Base-by-base conservation (phyloP, 2,888 invertebrate species). In the Acronicta psi region DNA sequence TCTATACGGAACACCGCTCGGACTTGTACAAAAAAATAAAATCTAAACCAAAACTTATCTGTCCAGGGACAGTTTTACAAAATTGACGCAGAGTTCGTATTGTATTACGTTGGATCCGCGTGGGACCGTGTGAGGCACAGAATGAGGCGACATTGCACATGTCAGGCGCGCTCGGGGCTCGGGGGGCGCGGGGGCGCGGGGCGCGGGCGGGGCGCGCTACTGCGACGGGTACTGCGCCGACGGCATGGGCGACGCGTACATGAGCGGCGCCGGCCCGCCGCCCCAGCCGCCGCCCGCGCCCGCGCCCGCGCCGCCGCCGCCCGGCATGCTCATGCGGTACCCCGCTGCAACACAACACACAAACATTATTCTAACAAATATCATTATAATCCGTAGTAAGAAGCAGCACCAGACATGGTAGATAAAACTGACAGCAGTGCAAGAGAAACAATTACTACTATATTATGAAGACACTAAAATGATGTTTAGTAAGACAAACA, bases 241-340 rank as follows among this genome's bases (percentile, higher is more conserved):
- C 88, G 97, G 97, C 95, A 97, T 97, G 83, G 96, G 97, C 86
- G 96, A 97, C 95, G 97, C 96, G 88, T 96, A 96, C 96, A 96
- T 96, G 72, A 96, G 94, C 82, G 95, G 95, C 89, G 95, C 93
- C 86, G 95, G 95, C 77, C 94, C 94, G 73, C 95, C 95, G 75
- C 94, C 94, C 83, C 95, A 91, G 65, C 92, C 93, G 69, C 83
- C 85, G 64, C 78, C 80, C 60, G 25, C 25, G 25, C 25, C 25
- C 25, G 25, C 25, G 25, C 95, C 95, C 59, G 92, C 84, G 47
- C 82, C 84, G 60, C 85, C 86, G 51, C 78, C 83, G 82, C 89
- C 95, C 84, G 76, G 76, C 76, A 95, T 94, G 77, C 95, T 95
- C 95, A 96, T 96, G 89, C 95, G 96, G 92, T 96, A 96, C 51